Conservation (phyloP, 2,797 vertebrate genomes). For the Pristis pectinata region DNA sequence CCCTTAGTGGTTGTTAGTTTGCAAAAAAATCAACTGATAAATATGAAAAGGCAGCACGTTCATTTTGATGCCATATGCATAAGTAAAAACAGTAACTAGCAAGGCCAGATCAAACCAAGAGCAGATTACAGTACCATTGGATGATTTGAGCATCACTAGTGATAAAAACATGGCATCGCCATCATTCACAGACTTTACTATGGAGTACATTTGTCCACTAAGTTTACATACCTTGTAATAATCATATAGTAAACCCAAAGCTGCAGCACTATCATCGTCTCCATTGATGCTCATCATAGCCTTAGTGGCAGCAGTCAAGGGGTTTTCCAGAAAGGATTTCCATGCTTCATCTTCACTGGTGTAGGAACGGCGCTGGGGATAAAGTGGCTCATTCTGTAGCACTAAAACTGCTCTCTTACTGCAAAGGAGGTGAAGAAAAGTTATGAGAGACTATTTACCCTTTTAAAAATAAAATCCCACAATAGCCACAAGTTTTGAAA, state of each 20-base stretch:
- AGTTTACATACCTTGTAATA: slow-evolving; percentile 75
- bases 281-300: slow-evolving; percentile 99
- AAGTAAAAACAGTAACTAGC: background rate
- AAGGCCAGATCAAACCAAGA: background rate
- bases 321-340: slow-evolving; percentile 97
- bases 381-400: slow-evolving; percentile 86
- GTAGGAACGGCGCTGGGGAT: slow-evolving; percentile 82
- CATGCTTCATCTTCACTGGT: slow-evolving; percentile 95
- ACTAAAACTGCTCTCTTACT: slow-evolving; percentile 95
- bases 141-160: background rate
- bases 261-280: slow-evolving; percentile 92
- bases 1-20: background rate
- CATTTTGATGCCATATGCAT: background rate
- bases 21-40: background rate
- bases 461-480: slow-evolving; percentile 20
- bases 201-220: background rate
- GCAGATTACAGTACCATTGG: background rate
- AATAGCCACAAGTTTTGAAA: slow-evolving; percentile 39
- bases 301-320: slow-evolving; percentile 93
- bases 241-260: slow-evolving; percentile 88
- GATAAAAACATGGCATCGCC: too few species aligned
- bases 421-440: slow-evolving; percentile 41
- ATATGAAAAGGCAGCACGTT: background rate
- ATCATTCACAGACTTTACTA: too few species aligned
- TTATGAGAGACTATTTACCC: background rate